Evolutionary conservation across 2,797 vertebrate species (phyloP), one percentile per base, ranked within the genome.

Genomic region (Pseudomugil gertrudae): DNA sequence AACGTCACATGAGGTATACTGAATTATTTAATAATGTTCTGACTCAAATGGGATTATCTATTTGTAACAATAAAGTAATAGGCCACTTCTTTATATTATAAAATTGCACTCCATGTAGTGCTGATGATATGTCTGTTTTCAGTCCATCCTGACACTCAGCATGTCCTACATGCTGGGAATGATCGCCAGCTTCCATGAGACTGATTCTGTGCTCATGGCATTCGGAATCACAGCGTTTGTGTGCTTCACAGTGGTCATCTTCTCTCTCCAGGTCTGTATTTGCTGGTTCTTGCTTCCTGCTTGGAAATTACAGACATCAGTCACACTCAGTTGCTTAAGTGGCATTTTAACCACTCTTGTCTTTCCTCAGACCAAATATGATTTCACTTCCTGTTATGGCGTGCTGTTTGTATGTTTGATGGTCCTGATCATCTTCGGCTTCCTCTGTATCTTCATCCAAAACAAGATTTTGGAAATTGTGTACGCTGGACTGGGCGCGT

Each of bases 101-200:
- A 47, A 47, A 47, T 4, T 47, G 14, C 17, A 19, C 26, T 29
- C 27, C 52, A 3, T 54, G n/a, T 24, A 10, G n/a, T n/a, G n/a
- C n/a, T n/a, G n/a, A n/a, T n/a, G n/a, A n/a, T n/a, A n/a, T n/a
- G n/a, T n/a, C n/a, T 72, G 8, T 83, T 67, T 67, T 14, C 87
- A 98, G 96, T 95, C 95, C 0, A 79, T 98, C 88, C 90, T 98
- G 84, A 98, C 96, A 0, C 36, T 96, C 57, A 96, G 95, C 65
- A 83, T 97, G 84, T 97, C 96, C 66, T 97, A 97, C 94, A 96
- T 98, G 97, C 95, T 97, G 90, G 97, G 96, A 38, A 95, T 96
- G 95, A 95, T 97, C 0, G 96, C 96, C 89, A 97, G 95, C 83
- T 96, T 93, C 91, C 96, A 97, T 13, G 47, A 96, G 38, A 97